Percentiles rank a stretch among this genome's conserved stretches.
These are phyloP conservation scores for Coptodon bakossiorum DNA, from an alignment of 2,113 vertebrate species.

Conservation along the genomic window DNA sequence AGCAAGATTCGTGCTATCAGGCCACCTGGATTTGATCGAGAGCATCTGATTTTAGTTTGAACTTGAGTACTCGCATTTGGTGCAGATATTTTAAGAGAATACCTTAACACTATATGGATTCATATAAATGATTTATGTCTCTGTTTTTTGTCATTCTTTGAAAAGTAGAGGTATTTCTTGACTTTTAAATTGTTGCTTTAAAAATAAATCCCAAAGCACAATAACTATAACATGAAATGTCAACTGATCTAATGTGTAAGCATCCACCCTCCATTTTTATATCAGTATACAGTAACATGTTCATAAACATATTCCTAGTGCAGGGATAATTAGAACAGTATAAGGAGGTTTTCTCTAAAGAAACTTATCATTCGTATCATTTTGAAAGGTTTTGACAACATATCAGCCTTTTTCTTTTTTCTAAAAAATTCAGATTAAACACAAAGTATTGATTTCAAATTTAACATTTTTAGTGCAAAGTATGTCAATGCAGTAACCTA, in stretches of 20 bases:
- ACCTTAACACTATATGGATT: neutral
- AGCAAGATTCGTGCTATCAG: conserved; percentile 5
- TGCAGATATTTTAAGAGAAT: conserved; percentile 7
- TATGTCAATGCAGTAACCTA: neutral
- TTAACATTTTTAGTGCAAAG: neutral
- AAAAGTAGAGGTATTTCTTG: neutral
- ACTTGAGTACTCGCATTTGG: neutral
- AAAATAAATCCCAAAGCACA: neutral
- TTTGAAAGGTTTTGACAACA: neutral
- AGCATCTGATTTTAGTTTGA: conserved; percentile 19
- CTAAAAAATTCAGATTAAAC: neutral
- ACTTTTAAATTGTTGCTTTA: neutral
- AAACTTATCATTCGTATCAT: neutral
- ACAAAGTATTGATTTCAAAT: neutral
- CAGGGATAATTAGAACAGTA: neutral
- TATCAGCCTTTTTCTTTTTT: neutral
- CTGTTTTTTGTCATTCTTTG: neutral
- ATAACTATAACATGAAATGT: neutral
- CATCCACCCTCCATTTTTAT: neutral
- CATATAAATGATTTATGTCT: neutral
- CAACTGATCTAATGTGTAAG: neutral
- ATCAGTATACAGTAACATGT: neutral
- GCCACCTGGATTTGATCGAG: conserved; percentile 33
- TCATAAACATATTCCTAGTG: neutral
- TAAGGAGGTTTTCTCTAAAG: neutral